Evolutionary conservation across 2,888 invertebrate genomes (phyloP).

Genomic region (Globia sparganii): DNA sequence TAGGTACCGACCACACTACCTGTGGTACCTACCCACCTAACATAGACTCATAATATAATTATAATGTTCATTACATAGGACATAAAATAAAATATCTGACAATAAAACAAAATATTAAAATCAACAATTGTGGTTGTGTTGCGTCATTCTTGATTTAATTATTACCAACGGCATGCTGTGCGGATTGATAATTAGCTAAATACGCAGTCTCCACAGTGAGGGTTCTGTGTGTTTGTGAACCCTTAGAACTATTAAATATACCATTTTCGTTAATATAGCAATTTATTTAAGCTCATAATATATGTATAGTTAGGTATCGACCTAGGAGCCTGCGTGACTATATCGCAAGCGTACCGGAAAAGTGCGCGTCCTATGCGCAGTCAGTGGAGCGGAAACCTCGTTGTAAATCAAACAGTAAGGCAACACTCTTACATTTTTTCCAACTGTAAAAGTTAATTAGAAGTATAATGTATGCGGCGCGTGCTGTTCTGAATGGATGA

Average conservation of each 20-base stretch:
- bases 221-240: background rate
- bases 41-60: too few relatives aligned
- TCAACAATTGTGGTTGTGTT: background rate
- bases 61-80: background rate
- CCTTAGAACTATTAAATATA: too few relatives aligned
- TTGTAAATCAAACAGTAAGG: slow-evolving; percentile 78
- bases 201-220: background rate
- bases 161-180: background rate
- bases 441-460: slow-evolving; percentile 86
- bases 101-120: slow-evolving; percentile 3
- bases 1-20: background rate
- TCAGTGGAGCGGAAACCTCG: slow-evolving; percentile 81
- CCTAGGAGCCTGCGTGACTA: slow-evolving; percentile 9
- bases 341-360: slow-evolving; percentile 43
- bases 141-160: background rate
- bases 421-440: slow-evolving; percentile 79
- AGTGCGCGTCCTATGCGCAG: slow-evolving; percentile 62
- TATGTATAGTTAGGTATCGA: background rate
- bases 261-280: background rate
- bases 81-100: slow-evolving; percentile 1
- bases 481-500: slow-evolving; percentile 80
- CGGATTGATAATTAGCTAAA: background rate
- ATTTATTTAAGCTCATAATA: background rate
- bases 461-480: slow-evolving; percentile 81
- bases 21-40: background rate